Evolutionary conservation across 2,888 invertebrate species (phyloP), one percentile per base, ranked within the genome.

Genomic region (Oxystoma pomonae): DNA sequence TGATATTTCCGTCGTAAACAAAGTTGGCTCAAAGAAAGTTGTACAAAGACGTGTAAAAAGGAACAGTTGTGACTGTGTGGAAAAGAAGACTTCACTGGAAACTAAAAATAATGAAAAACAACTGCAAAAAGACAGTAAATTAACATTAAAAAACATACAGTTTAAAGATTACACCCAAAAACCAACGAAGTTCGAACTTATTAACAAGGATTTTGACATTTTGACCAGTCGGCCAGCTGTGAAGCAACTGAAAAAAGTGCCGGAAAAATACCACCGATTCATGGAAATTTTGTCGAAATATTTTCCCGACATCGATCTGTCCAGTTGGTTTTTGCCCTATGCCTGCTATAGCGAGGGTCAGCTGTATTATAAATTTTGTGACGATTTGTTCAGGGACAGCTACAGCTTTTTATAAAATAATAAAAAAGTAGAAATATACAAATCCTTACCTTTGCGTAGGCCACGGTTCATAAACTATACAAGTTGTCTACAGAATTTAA

Each of bases 291-390:
- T 78, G 20, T 66, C 67, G 1, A 70, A 70, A 35, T 70, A 72
- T 61, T 77, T 77, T 69, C 77, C 76, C 0, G 71, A 71, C 20
- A 60, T 69, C 16, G 71, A 74, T 68, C 64, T 77, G 5, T 72
- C 75, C 0, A 61, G 66, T 56, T 61, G 75, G 60, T 68, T 76
- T 21, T 66, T 77, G 63, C 79, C 79, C 0, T 79, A 76, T 61
- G 76, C 74, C 22, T 77, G 76, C 60, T 78, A 70, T 60, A 70
- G 68, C 9, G 72, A 76, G 57, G 79, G 77, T 1, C 77, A 78
- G 57, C 65, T 78, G 19, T 78, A 76, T 64, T 79, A 78, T 65
- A 76, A 72, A 65, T 77, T 78, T 63, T 62, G 70, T n/a, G 69
- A 72, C 22, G 62, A 68, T 20, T 59, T 70, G 55, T 69, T 70